These are phyloP conservation scores for Labroides dimidiatus DNA, from an alignment of 2,797 vertebrate species.

Conservation along the genomic window DNA sequence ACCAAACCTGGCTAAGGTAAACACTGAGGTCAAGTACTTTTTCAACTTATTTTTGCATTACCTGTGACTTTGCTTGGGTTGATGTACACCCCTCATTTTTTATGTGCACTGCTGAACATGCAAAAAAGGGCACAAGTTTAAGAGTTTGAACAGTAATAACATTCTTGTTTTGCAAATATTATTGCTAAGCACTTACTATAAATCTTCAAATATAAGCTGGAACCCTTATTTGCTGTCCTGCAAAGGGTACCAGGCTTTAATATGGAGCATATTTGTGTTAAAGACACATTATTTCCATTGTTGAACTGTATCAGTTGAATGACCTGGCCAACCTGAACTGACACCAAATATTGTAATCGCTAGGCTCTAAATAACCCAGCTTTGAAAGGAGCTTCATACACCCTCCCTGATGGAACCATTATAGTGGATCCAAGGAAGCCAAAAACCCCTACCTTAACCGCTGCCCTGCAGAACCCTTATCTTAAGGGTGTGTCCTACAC, in stretches of 20 bases:
- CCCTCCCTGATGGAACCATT: slow-evolving; percentile 83
- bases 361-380: slow-evolving; percentile 82
- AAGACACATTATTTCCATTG: too few relatives aligned
- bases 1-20: slow-evolving; percentile 73
- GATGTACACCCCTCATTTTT: too few relatives aligned
- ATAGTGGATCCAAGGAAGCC: slow-evolving; percentile 81
- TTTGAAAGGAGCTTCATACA: slow-evolving; percentile 78
- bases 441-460: slow-evolving; percentile 71
- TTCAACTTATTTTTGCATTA: too few relatives aligned
- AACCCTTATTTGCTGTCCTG: neutral
- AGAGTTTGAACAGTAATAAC: too few relatives aligned
- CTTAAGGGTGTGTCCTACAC: slow-evolving; percentile 77
- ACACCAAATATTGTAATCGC: slow-evolving; percentile 27
- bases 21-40: too few relatives aligned
- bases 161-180: neutral
- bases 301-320: slow-evolving; percentile 11
- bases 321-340: neutral
- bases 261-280: neutral
- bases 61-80: too few relatives aligned
- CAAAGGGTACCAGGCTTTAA: neutral
- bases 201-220: too few relatives aligned
- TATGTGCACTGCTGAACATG: too few relatives aligned
- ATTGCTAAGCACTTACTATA: too few relatives aligned
- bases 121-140: too few relatives aligned
- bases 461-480: slow-evolving; percentile 80